Percentiles rank a stretch among this genome's conserved stretches.
Conservation (phyloP, 2,797 vertebrate genomes). For the Alectoris magna region DNA sequence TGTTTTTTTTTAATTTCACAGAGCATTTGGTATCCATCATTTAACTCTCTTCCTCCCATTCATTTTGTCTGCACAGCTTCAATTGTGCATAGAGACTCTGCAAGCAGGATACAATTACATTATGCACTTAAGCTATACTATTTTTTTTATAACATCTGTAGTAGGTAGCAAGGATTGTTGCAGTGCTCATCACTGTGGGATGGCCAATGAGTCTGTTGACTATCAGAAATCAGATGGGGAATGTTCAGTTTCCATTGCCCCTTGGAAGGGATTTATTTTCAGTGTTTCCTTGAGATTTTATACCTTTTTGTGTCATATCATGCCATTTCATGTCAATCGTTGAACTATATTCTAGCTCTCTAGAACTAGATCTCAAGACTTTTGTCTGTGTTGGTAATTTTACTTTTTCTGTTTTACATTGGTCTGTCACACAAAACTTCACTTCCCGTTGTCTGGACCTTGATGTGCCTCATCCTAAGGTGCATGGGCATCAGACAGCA, state of each 20-base stretch:
- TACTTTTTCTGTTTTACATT: neutral
- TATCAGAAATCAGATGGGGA: neutral
- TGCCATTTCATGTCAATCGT: neutral
- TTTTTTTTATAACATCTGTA: neutral
- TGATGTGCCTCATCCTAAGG: neutral
- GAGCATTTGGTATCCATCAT: neutral
- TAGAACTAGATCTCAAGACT: neutral
- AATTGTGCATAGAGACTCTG: neutral
- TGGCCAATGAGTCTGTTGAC: neutral
- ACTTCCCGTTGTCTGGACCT: neutral
- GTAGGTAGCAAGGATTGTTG: neutral
- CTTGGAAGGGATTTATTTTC: neutral
- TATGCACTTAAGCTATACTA: neutral
- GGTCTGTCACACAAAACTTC: neutral
- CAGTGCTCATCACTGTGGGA: neutral
- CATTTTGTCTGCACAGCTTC: neutral
- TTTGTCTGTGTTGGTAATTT: neutral
- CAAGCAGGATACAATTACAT: neutral
- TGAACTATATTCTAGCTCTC: neutral
- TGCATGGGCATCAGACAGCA: neutral
- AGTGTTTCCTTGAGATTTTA: neutral
- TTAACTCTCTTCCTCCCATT: neutral
- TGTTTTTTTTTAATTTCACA: neutral
- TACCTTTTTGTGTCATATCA: neutral
- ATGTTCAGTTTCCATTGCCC: neutral